These are phyloP conservation scores for Alfaro cultratus DNA, from an alignment of 2,797 vertebrate species.

Conservation along the genomic window DNA sequence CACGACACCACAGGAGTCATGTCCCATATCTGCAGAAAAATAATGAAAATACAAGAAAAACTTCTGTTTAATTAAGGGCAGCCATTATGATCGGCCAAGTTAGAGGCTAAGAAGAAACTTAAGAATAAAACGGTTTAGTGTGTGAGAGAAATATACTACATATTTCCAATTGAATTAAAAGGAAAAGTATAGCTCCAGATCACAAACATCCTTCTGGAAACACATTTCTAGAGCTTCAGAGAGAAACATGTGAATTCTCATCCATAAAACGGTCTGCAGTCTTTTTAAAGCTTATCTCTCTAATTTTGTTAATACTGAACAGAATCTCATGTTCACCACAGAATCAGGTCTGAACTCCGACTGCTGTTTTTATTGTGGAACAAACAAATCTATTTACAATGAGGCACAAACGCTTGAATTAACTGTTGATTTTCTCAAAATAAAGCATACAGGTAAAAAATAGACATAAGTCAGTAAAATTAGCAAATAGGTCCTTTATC, in stretches of 20 bases:
- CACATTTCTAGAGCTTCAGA: background rate
- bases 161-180: background rate
- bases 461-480: background rate
- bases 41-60: background rate
- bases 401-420: background rate
- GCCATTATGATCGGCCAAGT: background rate
- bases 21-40: constrained; percentile 91
- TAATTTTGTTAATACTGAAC: background rate
- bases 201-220: background rate
- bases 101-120: background rate
- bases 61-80: background rate
- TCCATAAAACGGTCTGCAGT: background rate
- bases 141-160: background rate
- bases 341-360: background rate
- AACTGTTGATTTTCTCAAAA: background rate
- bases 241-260: background rate
- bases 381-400: background rate
- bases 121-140: background rate
- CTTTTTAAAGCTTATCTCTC: background rate
- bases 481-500: background rate
- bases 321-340: background rate
- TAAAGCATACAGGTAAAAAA: background rate
- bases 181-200: background rate
- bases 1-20: constrained; percentile 98
- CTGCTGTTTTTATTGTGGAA: background rate